Conservation (phyloP, 2,113 vertebrate genomes). For the Poeciliopsis turrubarensis region DNA sequence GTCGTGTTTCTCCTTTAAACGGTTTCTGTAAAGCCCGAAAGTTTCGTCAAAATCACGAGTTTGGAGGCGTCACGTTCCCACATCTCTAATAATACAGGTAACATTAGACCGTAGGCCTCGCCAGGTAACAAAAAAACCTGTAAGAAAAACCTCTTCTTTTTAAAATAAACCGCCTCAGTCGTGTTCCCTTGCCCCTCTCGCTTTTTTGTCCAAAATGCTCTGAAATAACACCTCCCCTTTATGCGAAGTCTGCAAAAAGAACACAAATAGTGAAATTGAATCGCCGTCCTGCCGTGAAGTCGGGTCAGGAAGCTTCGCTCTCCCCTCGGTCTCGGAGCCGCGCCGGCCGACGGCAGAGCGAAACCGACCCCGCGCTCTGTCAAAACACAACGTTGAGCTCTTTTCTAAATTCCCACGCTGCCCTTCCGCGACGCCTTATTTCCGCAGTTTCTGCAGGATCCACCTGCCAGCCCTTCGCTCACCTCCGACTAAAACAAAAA, state of each 20-base stretch:
- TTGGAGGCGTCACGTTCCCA: neutral
- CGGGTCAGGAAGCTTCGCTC: constrained; percentile 34
- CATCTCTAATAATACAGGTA: neutral
- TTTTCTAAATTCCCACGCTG: constrained; percentile 33
- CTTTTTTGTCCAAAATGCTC: neutral
- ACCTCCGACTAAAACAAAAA: constrained; percentile 21
- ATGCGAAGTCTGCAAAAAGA: neutral
- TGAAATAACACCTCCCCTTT: neutral
- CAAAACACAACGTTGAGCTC: constrained; percentile 19
- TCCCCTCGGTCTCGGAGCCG: neutral
- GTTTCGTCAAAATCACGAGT: neutral
- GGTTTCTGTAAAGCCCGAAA: too few relatives aligned
- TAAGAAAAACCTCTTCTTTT: neutral
- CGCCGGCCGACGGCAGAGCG: constrained; percentile 28
- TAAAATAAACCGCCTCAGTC: neutral
- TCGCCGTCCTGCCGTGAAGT: constrained; percentile 26
- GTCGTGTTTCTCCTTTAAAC: too few relatives aligned
- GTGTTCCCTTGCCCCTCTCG: neutral
- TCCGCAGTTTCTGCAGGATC: neutral
- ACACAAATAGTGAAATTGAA: constrained; percentile 33
- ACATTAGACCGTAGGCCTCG: neutral
- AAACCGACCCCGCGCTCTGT: constrained; percentile 33
- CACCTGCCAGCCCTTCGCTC: constrained; percentile 8
- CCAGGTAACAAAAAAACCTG: neutral
- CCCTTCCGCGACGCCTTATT: constrained; percentile 5